Conservation (phyloP, 2,113 vertebrate species). For the Ceyx margarethae region DNA sequence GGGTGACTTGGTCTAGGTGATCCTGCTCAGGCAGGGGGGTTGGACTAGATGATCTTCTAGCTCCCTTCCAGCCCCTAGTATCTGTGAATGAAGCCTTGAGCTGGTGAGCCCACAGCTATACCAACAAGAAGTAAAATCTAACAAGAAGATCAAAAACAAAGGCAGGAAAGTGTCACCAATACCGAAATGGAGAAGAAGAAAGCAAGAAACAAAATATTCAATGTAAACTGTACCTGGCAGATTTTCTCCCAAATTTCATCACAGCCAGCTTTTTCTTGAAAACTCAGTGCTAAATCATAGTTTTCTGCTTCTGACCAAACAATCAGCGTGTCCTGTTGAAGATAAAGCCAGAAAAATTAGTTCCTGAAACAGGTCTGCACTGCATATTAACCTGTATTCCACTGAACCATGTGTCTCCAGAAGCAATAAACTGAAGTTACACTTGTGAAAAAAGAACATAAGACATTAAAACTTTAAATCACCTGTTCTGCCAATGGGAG, state of each 20-base stretch:
- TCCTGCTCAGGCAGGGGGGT: too few species aligned
- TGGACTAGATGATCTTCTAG: too few species aligned
- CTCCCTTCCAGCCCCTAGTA: too few species aligned
- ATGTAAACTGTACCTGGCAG: slow-evolving; percentile 85
- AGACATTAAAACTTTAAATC: not conserved
- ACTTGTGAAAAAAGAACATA: not conserved
- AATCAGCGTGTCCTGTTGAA: slow-evolving; percentile 92
- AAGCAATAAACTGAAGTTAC: not conserved
- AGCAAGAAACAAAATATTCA: not conserved
- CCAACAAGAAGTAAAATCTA: not conserved
- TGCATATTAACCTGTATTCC: not conserved
- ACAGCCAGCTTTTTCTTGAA: slow-evolving; percentile 98
- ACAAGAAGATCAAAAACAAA: not conserved
- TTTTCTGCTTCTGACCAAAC: slow-evolving; percentile 99
- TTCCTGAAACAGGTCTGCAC: not conserved
- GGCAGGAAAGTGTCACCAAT: not conserved
- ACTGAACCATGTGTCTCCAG: not conserved
- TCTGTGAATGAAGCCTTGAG: not conserved
- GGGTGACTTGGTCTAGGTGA: too few species aligned
- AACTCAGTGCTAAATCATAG: slow-evolving; percentile 97
- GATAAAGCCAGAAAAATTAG: not conserved
- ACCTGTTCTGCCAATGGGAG: not conserved
- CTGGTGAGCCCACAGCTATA: not conserved
- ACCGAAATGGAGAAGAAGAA: not conserved
- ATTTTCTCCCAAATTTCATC: slow-evolving; percentile 99